Evolutionary conservation across 2,113 vertebrate genomes (phyloP).

Genomic region (Bujurquina vittata): DNA sequence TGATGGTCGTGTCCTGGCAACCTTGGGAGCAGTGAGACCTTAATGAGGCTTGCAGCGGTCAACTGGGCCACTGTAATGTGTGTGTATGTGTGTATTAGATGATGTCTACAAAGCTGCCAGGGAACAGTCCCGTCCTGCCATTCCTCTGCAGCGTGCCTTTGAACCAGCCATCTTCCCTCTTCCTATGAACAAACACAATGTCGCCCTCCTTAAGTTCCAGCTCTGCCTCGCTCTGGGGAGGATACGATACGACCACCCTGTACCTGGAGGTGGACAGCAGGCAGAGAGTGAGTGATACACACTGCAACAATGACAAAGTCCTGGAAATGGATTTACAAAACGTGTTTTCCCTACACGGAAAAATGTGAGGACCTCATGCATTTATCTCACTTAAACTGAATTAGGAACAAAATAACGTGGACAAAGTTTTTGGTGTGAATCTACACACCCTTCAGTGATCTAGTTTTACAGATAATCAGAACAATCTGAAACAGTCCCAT

Average conservation of each 20-base stretch:
- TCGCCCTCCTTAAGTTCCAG: slow-evolving; percentile 99
- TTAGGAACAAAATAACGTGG: not conserved
- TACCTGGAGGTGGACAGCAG: slow-evolving; percentile 82
- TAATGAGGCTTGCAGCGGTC: slow-evolving; percentile 4
- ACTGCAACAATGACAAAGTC: slow-evolving; percentile 29
- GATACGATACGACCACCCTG: slow-evolving; percentile 96
- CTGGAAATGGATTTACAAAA: not conserved
- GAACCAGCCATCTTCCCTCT: slow-evolving; percentile 98
- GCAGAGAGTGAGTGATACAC: slow-evolving; percentile 8
- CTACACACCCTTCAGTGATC: not conserved
- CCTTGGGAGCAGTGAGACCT: not conserved
- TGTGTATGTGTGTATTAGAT: slow-evolving; percentile 78
- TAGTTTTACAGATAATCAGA: slow-evolving; percentile 2
- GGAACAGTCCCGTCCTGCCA: slow-evolving; percentile 96
- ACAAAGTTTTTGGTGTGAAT: not conserved
- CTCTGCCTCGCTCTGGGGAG: slow-evolving; percentile 97
- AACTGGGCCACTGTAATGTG: not conserved
- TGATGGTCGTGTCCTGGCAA: not conserved
- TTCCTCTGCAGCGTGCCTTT: slow-evolving; percentile 98
- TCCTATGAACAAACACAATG: slow-evolving; percentile 97
- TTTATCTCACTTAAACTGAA: not conserved
- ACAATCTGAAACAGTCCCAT: not conserved
- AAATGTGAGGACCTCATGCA: not conserved
- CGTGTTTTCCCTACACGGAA: not conserved
- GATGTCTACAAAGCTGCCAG: slow-evolving; percentile 97